These are phyloP conservation scores for Brachystomella parvula DNA, from an alignment of 1,140 invertebrate genomes.

Conservation along the genomic window DNA sequence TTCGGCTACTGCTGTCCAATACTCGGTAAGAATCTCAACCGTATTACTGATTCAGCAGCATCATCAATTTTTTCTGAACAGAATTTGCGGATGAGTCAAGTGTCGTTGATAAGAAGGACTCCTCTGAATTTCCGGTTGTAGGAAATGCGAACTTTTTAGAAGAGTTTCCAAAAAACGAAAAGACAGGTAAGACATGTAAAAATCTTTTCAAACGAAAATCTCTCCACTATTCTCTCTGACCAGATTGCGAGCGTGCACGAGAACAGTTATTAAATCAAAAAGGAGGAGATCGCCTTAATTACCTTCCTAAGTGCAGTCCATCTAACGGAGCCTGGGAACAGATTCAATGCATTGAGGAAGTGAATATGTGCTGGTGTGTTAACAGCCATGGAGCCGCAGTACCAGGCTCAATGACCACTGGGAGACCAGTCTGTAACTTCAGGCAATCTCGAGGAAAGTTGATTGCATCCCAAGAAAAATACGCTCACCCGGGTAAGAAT, in stretches of 20 bases:
- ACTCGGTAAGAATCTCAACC: constrained; percentile 15
- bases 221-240: not conserved
- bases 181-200: not conserved
- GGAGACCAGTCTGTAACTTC: constrained; percentile 56
- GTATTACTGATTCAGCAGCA: not conserved
- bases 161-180: not conserved
- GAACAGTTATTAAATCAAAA: constrained; percentile 64
- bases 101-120: too few relatives aligned
- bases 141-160: not conserved
- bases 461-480: constrained; percentile 29
- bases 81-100: not conserved
- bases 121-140: too few relatives aligned
- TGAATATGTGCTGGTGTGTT: constrained; percentile 77
- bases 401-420: constrained; percentile 65
- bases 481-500: constrained; percentile 24
- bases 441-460: constrained; percentile 53
- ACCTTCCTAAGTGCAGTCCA: constrained; percentile 62
- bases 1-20: constrained; percentile 33
- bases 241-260: constrained; percentile 66
- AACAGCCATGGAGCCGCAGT: constrained; percentile 66
- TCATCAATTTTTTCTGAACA: not conserved
- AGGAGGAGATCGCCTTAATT: too few relatives aligned
- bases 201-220: not conserved
- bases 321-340: constrained; percentile 66
- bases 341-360: constrained; percentile 69